Conservation (phyloP, 2,888 invertebrate genomes). For the Brachypalpus laphriformis region DNA sequence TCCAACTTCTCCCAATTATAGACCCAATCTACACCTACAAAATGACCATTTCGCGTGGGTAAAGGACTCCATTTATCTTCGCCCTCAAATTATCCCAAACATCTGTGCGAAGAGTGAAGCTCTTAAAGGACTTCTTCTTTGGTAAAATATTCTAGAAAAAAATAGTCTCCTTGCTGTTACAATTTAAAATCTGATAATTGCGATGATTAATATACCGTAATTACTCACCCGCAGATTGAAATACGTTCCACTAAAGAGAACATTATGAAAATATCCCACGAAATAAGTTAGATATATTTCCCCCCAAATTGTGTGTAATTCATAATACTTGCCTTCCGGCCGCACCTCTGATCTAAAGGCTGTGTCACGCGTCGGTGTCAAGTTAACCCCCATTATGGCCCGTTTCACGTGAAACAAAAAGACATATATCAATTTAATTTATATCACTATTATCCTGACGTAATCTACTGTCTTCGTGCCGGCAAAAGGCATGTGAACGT, state of each 20-base stretch:
- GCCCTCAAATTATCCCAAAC: not conserved
- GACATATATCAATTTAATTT: slow-evolving; percentile 40
- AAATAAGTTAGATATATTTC: slow-evolving; percentile 45
- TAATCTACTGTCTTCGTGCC: slow-evolving; percentile 18
- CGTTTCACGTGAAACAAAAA: not conserved
- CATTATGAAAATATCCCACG: slow-evolving; percentile 13
- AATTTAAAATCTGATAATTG: slow-evolving; percentile 56
- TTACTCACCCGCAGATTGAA: slow-evolving; percentile 49
- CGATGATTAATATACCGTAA: slow-evolving; percentile 43
- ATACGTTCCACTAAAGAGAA: slow-evolving; percentile 13
- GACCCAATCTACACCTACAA: not conserved
- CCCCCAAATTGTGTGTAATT: slow-evolving; percentile 26
- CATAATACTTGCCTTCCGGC: slow-evolving; percentile 29
- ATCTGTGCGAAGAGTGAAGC: not conserved
- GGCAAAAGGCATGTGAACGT: not conserved
- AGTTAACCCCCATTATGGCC: not conserved
- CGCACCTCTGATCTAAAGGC: not conserved
- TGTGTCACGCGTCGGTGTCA: slow-evolving; percentile 9
- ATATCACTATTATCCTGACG: slow-evolving; percentile 31
- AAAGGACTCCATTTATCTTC: slow-evolving; percentile 14
- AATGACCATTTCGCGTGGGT: not conserved
- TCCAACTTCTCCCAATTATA: slow-evolving; percentile 3
- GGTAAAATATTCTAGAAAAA: slow-evolving; percentile 5
- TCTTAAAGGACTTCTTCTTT: not conserved
- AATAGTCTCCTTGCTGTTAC: slow-evolving; percentile 29